Evolutionary conservation across 1,140 invertebrate species (phyloP).

Genomic region (Grapholita molesta): DNA sequence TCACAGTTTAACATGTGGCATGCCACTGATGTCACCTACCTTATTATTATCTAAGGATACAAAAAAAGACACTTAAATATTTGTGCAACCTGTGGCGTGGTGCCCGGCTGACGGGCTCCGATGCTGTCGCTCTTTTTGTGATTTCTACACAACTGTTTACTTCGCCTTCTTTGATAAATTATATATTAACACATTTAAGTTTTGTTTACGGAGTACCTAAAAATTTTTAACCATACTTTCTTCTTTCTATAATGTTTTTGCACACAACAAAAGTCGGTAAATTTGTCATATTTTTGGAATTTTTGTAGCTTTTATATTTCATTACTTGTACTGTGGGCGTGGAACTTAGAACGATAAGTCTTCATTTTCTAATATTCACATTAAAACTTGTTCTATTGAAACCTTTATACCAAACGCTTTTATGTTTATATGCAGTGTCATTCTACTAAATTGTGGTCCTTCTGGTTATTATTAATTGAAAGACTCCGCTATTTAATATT

Average conservation of each 20-base stretch:
- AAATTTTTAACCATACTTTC: too few species aligned
- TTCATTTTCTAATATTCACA: too few species aligned
- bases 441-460: too few species aligned
- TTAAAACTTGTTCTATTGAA: too few species aligned
- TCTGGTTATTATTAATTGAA: conserved; percentile 5
- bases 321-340: too few species aligned
- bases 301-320: too few species aligned
- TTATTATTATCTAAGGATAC: conserved; percentile 12
- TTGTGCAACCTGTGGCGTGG: background rate
- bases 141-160: background rate
- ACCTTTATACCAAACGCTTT: background rate
- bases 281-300: too few species aligned
- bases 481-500: background rate
- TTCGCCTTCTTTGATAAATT: background rate
- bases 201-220: background rate
- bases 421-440: too few species aligned
- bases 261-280: too few species aligned
- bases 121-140: background rate
- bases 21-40: background rate
- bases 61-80: conserved; percentile 14
- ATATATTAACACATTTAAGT: background rate
- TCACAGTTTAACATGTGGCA: background rate
- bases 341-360: too few species aligned
- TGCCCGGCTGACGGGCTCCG: conserved; percentile 3
- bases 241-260: too few species aligned